Conservation (phyloP, 2,797 vertebrate species). For the Epinephelus coioides region DNA sequence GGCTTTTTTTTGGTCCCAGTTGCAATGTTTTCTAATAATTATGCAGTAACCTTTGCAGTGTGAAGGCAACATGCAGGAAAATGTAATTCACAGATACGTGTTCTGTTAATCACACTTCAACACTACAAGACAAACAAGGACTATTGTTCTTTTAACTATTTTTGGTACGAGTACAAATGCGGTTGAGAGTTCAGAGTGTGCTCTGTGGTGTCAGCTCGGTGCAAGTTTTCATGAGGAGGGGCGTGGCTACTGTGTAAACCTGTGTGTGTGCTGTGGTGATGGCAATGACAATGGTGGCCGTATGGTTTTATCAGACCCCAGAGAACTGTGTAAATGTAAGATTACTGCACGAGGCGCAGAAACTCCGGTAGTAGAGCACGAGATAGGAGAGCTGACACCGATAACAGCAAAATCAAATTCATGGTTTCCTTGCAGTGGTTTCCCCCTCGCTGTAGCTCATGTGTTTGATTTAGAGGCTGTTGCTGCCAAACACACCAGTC, state of each 20-base stretch:
- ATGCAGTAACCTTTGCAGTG: background rate
- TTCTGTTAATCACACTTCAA: slow-evolving; percentile 12
- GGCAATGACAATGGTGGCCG: slow-evolving; percentile 48
- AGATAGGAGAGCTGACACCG: slow-evolving; percentile 54
- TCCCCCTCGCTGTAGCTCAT: slow-evolving; percentile 49
- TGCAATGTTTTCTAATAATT: background rate
- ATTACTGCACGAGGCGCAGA: slow-evolving; percentile 28
- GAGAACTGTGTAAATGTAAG: slow-evolving; percentile 51
- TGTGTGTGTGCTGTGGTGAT: slow-evolving; percentile 31
- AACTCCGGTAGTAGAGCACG: slow-evolving; percentile 44
- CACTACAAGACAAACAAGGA: slow-evolving; percentile 5
- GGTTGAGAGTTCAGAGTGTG: slow-evolving; percentile 22
- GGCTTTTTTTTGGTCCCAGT: background rate
- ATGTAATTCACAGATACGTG: slow-evolving; percentile 8
- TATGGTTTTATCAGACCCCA: slow-evolving; percentile 48
- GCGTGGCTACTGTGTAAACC: slow-evolving; percentile 44
- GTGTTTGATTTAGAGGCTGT: slow-evolving; percentile 75
- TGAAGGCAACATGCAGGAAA: slow-evolving; percentile 15
- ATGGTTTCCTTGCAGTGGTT: slow-evolving; percentile 74
- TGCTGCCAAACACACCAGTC: slow-evolving; percentile 65
- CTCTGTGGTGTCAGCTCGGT: slow-evolving; percentile 37
- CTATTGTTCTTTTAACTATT: slow-evolving; percentile 19
- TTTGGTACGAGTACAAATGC: slow-evolving; percentile 17
- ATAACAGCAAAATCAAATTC: slow-evolving; percentile 76
- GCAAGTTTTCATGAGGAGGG: slow-evolving; percentile 23